These are phyloP conservation scores for Radopholus similis DNA, from an alignment of 1,140 invertebrate species.

Conservation along the genomic window DNA sequence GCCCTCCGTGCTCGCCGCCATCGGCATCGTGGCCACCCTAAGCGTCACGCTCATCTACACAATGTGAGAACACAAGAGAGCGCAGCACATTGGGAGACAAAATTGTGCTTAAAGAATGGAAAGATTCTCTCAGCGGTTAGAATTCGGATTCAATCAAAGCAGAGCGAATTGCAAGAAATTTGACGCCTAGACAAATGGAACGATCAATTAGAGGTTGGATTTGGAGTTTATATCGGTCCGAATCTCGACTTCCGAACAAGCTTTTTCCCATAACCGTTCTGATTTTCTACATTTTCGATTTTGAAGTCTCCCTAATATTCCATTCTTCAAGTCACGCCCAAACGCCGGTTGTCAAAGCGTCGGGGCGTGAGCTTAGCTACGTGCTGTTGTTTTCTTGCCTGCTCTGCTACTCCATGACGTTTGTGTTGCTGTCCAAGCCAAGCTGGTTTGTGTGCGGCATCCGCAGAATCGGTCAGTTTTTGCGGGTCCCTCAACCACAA, in stretches of 20 bases:
- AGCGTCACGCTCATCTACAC: conserved; percentile 63
- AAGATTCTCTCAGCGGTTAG: too few species aligned
- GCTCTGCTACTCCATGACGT: conserved; percentile 68
- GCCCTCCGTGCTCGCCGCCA: conserved; percentile 64
- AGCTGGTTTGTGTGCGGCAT: conserved; percentile 67
- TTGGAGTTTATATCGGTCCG: too few species aligned
- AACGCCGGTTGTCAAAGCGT: conserved; percentile 76
- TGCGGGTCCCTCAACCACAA: too few species aligned
- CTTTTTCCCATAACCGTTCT: too few species aligned
- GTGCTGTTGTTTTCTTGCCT: conserved; percentile 69
- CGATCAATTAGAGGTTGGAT: too few species aligned
- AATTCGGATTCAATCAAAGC: too few species aligned
- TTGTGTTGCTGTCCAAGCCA: conserved; percentile 68
- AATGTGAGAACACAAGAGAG: conserved; percentile 27
- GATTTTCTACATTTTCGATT: too few species aligned
- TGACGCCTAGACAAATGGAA: conserved; percentile 9
- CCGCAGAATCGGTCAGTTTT: conserved; percentile 65
- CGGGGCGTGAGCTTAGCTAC: conserved; percentile 76
- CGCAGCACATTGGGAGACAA: not conserved
- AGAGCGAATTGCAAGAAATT: too few species aligned
- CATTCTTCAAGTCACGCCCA: conserved; percentile 66
- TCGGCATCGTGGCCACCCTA: conserved; percentile 65
- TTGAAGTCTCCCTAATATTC: too few species aligned
- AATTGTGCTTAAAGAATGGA: not conserved
- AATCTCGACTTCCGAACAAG: too few species aligned